Evolutionary conservation across 2,888 invertebrate genomes (phyloP).

Genomic region (Hyalella azteca): DNA sequence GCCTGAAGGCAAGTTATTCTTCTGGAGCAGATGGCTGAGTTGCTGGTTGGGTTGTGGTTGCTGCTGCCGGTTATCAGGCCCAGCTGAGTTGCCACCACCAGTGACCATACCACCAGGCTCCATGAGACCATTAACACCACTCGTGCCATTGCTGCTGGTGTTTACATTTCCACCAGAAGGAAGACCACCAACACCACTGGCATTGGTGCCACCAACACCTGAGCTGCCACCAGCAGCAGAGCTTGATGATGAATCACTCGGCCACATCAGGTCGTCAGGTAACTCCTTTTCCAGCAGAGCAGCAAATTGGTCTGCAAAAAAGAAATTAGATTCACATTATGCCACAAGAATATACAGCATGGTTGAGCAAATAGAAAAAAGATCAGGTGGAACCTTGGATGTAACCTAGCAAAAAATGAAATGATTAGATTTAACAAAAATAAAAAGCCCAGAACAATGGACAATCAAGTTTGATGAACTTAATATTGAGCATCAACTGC

Average conservation of each 20-base stretch:
- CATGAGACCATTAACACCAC: slow-evolving; percentile 47
- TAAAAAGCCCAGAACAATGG: too few species aligned
- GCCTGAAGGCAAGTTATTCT: slow-evolving; percentile 41
- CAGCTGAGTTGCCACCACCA: slow-evolving; percentile 41
- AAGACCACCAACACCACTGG: slow-evolving; percentile 39
- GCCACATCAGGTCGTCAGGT: slow-evolving; percentile 82
- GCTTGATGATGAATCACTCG: slow-evolving; percentile 44
- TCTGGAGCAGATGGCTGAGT: slow-evolving; percentile 50
- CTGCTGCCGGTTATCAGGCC: not conserved
- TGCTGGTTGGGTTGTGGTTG: slow-evolving; percentile 46
- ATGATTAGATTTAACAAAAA: not conserved
- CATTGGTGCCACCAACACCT: slow-evolving; percentile 3
- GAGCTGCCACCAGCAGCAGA: slow-evolving; percentile 35
- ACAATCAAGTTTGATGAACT: too few species aligned
- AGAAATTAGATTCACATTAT: not conserved
- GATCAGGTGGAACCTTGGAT: not conserved
- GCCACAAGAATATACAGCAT: not conserved
- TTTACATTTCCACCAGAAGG: slow-evolving; percentile 4
- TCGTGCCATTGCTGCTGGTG: slow-evolving; percentile 40
- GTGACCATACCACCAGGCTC: slow-evolving; percentile 47
- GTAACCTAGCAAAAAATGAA: not conserved
- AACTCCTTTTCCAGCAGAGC: slow-evolving; percentile 80
- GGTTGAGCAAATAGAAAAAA: not conserved
- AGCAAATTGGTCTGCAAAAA: slow-evolving; percentile 54
- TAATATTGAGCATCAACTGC: too few species aligned